These are phyloP conservation scores for Ammospiza maritima DNA, from an alignment of 2,797 vertebrate species.

Conservation along the genomic window DNA sequence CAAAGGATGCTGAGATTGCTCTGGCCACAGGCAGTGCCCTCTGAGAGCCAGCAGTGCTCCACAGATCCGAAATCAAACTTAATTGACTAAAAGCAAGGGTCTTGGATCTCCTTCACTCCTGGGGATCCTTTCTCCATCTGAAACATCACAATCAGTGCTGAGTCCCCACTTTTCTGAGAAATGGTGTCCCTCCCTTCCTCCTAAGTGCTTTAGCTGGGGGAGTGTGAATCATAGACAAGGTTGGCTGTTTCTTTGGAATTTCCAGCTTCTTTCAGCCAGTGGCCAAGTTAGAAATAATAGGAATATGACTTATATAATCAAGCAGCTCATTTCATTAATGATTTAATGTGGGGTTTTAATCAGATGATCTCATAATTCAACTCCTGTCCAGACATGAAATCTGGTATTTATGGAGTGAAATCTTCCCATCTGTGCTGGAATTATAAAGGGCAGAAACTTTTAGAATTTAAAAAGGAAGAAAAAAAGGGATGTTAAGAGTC, in stretches of 20 bases:
- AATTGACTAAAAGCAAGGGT: rapidly evolving
- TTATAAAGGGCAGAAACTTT: neutral
- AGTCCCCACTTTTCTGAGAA: neutral
- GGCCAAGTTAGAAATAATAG: constrained; percentile 30
- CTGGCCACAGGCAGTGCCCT: too few relatives aligned
- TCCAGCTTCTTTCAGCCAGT: neutral
- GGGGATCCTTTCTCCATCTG: neutral
- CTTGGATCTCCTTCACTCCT: neutral
- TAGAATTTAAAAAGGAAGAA: neutral
- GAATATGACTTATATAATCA: constrained; percentile 21
- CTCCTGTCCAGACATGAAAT: constrained; percentile 12
- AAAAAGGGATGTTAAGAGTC: neutral
- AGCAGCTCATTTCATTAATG: constrained; percentile 34
- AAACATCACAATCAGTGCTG: neutral
- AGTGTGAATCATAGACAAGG: neutral
- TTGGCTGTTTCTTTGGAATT: neutral
- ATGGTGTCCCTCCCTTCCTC: neutral
- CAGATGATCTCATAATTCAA: constrained; percentile 12
- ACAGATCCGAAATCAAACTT: neutral
- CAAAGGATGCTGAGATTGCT: neutral
- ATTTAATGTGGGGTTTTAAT: constrained; percentile 15
- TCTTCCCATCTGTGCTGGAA: neutral
- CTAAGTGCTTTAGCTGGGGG: neutral
- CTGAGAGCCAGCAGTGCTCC: rapidly evolving
- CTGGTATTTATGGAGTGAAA: constrained; percentile 20